A percentile compares a stretch with the other conserved stretches of the same genome.
phyloP scores from a whole-genome alignment of 1,140 invertebrate species.

The Penaeus vannamei region DNA sequence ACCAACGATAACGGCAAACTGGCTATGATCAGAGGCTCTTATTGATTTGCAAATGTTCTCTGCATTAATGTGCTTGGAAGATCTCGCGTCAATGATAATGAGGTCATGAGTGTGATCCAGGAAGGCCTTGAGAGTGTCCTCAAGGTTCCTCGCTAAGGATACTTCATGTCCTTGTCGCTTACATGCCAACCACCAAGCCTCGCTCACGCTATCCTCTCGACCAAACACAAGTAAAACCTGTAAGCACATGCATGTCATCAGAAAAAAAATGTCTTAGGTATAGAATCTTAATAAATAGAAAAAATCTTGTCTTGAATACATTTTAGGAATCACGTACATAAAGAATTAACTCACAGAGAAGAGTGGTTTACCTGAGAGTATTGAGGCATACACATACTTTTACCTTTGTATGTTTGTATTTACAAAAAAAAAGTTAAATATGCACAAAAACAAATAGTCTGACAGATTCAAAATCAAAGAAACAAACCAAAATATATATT shows the following conservation, averaged over 20 bases:
- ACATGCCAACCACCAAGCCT: conserved; percentile 33
- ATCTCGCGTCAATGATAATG: conserved; percentile 42
- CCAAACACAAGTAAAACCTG: conserved; percentile 49
- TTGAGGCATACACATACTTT: too few species aligned
- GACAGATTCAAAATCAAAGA: too few species aligned
- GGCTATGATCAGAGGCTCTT: conserved; percentile 10
- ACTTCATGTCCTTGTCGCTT: conserved; percentile 20
- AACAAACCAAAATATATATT: too few species aligned
- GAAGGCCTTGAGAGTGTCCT: conserved; percentile 25
- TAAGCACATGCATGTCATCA: background rate
- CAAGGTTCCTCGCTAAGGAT: background rate
- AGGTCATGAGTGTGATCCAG: conserved; percentile 32
- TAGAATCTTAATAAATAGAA: background rate
- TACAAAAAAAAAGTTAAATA: too few species aligned
- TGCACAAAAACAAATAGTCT: too few species aligned
- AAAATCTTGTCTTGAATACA: too few species aligned
- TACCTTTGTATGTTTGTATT: too few species aligned
- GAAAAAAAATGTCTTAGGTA: background rate
- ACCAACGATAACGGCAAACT: conserved; percentile 59
- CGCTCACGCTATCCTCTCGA: conserved; percentile 23
- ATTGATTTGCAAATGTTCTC: conserved; percentile 16
- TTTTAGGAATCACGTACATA: too few species aligned
- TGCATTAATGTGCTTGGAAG: conserved; percentile 19
- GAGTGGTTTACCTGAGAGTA: too few species aligned
- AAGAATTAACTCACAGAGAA: too few species aligned